phyloP scores from a whole-genome alignment of 2,888 invertebrate genomes.

The Nomada flava region DNA sequence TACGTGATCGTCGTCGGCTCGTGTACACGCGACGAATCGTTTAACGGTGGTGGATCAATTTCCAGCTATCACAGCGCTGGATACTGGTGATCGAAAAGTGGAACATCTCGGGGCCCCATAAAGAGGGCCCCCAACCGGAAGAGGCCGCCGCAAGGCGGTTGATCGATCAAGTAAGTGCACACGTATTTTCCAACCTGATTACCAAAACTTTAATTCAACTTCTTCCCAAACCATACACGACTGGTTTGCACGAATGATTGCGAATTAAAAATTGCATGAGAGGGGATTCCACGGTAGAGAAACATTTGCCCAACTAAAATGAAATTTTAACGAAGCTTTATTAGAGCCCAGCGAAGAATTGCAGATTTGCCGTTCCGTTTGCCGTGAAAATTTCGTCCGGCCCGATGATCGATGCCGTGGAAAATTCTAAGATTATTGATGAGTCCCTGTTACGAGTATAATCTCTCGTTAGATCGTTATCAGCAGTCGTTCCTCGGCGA shows the following conservation, averaged over 20 bases:
- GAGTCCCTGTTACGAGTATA: background rate
- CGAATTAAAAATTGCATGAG: constrained; percentile 45
- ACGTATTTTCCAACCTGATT: background rate
- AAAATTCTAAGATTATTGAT: constrained; percentile 22
- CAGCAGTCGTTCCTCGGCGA: background rate
- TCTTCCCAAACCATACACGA: no score
- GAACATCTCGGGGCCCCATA: constrained; percentile 78
- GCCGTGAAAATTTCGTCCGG: constrained; percentile 16
- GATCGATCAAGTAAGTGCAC: constrained; percentile 69
- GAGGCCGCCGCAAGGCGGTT: constrained; percentile 80
- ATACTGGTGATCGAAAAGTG: constrained; percentile 76
- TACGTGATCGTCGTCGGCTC: constrained; percentile 38
- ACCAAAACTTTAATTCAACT: background rate
- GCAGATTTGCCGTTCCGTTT: constrained; percentile 31
- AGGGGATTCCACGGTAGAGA: constrained; percentile 5
- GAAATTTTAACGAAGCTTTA: constrained; percentile 51
- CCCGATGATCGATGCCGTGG: constrained; percentile 8
- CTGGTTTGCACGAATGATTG: constrained; percentile 30
- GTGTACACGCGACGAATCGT: constrained; percentile 27
- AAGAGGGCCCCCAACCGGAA: constrained; percentile 79
- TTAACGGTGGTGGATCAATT: constrained; percentile 67
- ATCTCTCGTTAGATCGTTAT: constrained; percentile 24
- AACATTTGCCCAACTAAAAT: constrained; percentile 44
- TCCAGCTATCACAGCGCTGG: constrained; percentile 82
- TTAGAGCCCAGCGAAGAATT: constrained; percentile 17